These are phyloP conservation scores for Protomyctophum bolini DNA, from an alignment of 2,113 vertebrate genomes.

Conservation along the genomic window DNA sequence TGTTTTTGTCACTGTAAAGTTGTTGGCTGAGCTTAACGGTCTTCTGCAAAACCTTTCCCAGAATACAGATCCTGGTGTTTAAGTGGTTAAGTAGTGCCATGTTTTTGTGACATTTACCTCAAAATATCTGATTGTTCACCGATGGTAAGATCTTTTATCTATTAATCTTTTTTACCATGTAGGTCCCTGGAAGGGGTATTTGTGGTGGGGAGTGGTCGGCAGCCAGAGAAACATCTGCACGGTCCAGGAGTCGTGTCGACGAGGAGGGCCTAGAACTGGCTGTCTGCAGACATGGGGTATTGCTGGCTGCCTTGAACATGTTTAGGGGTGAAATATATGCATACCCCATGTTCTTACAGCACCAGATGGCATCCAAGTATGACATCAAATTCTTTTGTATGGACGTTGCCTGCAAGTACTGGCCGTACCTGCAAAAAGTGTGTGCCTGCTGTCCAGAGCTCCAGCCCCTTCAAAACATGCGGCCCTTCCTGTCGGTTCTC, in stretches of 20 bases:
- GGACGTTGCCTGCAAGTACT: slow-evolving; percentile 15
- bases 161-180: neutral
- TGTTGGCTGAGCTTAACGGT: no score
- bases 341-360: slow-evolving; percentile 19
- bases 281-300: slow-evolving; percentile 2
- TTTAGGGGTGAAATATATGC: slow-evolving; percentile 1
- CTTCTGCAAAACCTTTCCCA: no score
- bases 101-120: no score
- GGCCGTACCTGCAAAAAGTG: slow-evolving; percentile 15
- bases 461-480: neutral
- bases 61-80: no score
- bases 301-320: slow-evolving; percentile 14
- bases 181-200: slow-evolving; percentile 5
- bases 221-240: no score
- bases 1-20: no score
- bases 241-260: no score
- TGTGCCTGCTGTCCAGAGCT: slow-evolving; percentile 1
- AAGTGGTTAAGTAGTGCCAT: no score
- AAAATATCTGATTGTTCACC: no score
- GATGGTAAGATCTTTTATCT: no score
- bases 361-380: neutral
- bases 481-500: slow-evolving; percentile 21
- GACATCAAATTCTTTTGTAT: neutral
- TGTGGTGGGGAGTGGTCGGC: no score
- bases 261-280: no score